phyloP scores from a whole-genome alignment of 2,113 vertebrate species.

The Hemiscyllium ocellatum region DNA sequence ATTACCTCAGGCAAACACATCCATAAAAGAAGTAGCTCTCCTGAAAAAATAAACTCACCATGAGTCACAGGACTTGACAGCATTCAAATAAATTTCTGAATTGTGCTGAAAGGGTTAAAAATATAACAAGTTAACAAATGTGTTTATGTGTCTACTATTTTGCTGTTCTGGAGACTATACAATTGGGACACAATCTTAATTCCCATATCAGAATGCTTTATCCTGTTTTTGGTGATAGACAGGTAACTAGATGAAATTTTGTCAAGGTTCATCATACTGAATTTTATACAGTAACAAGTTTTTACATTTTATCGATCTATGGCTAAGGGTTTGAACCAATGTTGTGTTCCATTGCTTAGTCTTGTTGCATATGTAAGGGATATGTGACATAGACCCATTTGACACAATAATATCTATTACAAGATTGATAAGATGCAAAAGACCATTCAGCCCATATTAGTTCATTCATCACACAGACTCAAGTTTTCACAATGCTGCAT shows the following conservation, averaged over 20 bases:
- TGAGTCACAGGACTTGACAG: neutral
- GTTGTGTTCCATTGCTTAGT: neutral
- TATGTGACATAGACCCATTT: neutral
- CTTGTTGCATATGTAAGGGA: neutral
- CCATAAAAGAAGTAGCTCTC: neutral
- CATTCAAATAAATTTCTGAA: neutral
- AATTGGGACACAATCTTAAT: neutral
- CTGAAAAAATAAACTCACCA: constrained; percentile 6
- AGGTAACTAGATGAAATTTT: neutral
- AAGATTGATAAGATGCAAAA: neutral
- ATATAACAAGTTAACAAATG: neutral
- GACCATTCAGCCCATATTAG: neutral
- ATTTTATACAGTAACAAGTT: neutral
- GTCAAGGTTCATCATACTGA: neutral
- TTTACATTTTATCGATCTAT: neutral
- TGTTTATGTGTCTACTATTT: neutral
- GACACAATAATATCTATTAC: neutral
- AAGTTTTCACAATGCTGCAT: neutral
- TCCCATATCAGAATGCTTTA: neutral
- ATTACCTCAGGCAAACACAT: neutral
- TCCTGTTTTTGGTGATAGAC: neutral
- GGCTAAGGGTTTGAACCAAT: neutral
- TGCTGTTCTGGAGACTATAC: neutral
- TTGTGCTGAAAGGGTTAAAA: neutral
- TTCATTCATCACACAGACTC: neutral